Evolutionary conservation across 1,140 invertebrate genomes (phyloP), one percentile per base, ranked within the genome.

Genomic region (Antheraea mylitta): DNA sequence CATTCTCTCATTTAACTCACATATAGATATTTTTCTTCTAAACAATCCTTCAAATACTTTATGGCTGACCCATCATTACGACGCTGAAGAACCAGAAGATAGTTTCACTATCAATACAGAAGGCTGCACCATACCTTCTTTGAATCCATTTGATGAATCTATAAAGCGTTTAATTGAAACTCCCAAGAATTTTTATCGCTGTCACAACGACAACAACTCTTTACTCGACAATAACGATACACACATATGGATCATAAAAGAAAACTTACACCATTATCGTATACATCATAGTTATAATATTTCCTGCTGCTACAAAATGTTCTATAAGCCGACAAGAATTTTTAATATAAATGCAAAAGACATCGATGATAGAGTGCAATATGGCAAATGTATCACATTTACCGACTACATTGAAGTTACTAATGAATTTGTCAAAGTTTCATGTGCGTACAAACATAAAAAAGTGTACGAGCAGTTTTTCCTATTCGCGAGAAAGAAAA

Each of bases 101-200:
- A 77, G 70, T 18, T 94, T 92, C 60, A 94, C 94, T 16, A 94
- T 98, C n/a, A 93, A 95, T 74, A 97, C 95, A 2, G 88, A 93
- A 9, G 96, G 96, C 19, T 98, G 97, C 83, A 94, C 94, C 6
- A 97, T 98, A 74, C 96, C 97, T 0, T 94, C 94, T 10, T 92
- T 98, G 65, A 94, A 96, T 74, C 95, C 96, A 0, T 94, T 95
- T 63, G 96, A 97, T 75, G 78, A 87, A 66, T 93, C 86, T 42
- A 87, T 87, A n/a, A 90, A 89, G 71, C 82, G 85, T 62, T 92
- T 87, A 66, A 80, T 87, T 65, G 90, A 91, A 67, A 77, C 68
- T 36, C 93, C 92, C 8, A 81, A 87, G 45, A 71, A 86, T 67
- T 76, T 89, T 37, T 81, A 75, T 73, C 87, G 85, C 70, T 82